Conservation (phyloP, 2,888 invertebrate species). For the Drosophila diplacantha region DNA sequence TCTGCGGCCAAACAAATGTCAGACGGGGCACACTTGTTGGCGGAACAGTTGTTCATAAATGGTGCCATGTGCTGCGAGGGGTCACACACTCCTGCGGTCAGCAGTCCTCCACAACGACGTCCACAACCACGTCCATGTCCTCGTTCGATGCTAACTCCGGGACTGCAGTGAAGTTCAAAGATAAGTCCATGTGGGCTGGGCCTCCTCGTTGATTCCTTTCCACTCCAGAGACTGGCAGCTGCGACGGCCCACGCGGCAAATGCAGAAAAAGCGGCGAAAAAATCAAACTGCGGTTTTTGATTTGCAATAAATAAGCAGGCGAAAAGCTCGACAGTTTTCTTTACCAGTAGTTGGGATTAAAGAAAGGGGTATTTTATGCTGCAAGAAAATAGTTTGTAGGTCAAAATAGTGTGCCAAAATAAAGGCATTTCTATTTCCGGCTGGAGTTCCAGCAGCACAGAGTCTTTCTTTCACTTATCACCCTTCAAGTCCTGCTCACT, state of each 20-base stretch:
- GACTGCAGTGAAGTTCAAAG: conserved; percentile 31
- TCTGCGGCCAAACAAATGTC: conserved; percentile 39
- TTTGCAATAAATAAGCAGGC: conserved; percentile 31
- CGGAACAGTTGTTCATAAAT: conserved; percentile 55
- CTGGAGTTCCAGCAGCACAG: neutral
- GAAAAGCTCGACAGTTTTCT: neutral
- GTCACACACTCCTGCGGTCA: conserved; percentile 21
- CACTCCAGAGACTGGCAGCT: conserved; percentile 34
- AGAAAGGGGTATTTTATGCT: too few species aligned
- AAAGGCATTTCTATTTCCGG: neutral
- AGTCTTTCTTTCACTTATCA: neutral
- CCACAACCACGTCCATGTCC: conserved; percentile 2
- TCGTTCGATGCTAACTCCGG: conserved; percentile 1
- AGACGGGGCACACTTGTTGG: conserved; percentile 35
- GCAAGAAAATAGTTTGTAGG: neutral
- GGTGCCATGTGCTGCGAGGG: conserved; percentile 54
- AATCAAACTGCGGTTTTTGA: conserved; percentile 34
- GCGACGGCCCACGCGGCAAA: conserved; percentile 25
- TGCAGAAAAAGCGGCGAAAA: conserved; percentile 9
- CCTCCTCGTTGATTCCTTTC: conserved; percentile 21
- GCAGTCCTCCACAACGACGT: neutral
- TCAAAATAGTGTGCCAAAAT: neutral
- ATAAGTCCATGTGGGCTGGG: conserved; percentile 31
- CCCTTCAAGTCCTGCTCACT: too few species aligned
- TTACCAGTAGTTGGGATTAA: neutral